Evolutionary conservation across 35 echinoderm and acorn worm genomes (phyloP).

Genomic region (Lytechinus variegatus): DNA sequence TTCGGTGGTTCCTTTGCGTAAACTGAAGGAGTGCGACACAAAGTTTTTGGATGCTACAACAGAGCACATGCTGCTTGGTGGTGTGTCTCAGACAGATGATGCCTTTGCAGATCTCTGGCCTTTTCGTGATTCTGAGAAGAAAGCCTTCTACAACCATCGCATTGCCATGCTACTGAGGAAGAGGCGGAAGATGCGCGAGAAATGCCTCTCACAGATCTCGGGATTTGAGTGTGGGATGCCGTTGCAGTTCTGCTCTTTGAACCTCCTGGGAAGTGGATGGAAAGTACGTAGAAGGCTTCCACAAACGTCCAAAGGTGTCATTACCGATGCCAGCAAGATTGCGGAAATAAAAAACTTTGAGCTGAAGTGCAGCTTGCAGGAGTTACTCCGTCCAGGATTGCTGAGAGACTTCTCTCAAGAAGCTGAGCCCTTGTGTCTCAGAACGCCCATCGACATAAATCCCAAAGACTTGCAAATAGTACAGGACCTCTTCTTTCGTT

Average conservation of each 20-base stretch:
- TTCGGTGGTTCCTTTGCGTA: background rate
- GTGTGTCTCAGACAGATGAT: background rate
- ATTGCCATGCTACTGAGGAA: background rate
- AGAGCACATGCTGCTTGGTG: background rate
- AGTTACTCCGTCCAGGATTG: background rate
- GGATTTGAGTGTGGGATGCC: background rate
- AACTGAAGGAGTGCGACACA: background rate
- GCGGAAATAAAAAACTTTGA: background rate
- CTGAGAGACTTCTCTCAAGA: background rate
- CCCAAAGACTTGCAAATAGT: background rate
- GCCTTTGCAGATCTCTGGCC: background rate
- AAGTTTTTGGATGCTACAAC: background rate
- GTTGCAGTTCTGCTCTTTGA: background rate
- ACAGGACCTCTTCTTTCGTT: background rate
- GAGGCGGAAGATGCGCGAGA: background rate
- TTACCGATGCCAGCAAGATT: background rate
- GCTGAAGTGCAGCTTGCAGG: background rate
- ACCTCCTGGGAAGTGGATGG: slow-evolving; percentile 21
- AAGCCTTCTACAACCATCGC: background rate
- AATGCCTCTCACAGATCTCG: background rate
- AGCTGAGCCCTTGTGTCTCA: background rate
- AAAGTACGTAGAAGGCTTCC: background rate
- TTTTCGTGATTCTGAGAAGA: background rate
- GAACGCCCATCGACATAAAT: background rate
- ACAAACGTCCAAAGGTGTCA: background rate